Evolutionary conservation across 2,888 invertebrate genomes (phyloP).

Genomic region (Apomyelois bistriatella): DNA sequence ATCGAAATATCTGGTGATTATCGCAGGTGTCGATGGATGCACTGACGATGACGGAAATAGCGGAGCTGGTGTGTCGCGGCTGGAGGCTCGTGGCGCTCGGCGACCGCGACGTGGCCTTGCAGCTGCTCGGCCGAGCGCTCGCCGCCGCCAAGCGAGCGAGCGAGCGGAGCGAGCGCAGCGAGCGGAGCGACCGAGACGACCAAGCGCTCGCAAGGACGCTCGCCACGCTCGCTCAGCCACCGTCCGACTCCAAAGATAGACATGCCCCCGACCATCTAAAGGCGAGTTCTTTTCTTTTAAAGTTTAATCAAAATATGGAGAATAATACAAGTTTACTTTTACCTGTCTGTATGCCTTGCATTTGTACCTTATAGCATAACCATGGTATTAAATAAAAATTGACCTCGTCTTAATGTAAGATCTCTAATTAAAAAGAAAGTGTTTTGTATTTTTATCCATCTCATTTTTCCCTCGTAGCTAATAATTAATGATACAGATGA

Average conservation of each 20-base stretch:
- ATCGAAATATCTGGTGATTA: background rate
- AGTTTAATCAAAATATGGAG: background rate
- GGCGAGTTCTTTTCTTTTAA: slow-evolving; percentile 13
- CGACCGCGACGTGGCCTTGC: slow-evolving; percentile 11
- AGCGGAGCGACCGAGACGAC: slow-evolving; percentile 13
- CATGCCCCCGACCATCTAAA: slow-evolving; percentile 23
- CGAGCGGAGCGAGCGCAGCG: background rate
- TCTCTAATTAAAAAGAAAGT: too few species aligned
- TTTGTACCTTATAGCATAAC: too few species aligned
- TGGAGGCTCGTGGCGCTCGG: slow-evolving; percentile 10
- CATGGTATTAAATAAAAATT: too few species aligned
- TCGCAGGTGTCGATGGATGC: background rate
- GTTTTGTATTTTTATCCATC: too few species aligned
- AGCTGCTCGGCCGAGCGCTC: slow-evolving; percentile 17
- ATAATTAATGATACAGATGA: too few species aligned
- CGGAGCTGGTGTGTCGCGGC: background rate
- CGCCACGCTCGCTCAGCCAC: slow-evolving; percentile 18
- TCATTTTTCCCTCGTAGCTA: too few species aligned
- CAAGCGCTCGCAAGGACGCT: slow-evolving; percentile 14
- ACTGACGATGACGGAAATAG: slow-evolving; percentile 24
- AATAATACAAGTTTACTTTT: too few species aligned
- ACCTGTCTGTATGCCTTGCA: too few species aligned
- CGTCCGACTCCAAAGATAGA: background rate
- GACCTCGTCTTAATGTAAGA: too few species aligned
- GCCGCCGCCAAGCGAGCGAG: slow-evolving; percentile 7